phyloP scores from a whole-genome alignment of 1,140 invertebrate genomes.

The Galendromus occidentalis region DNA sequence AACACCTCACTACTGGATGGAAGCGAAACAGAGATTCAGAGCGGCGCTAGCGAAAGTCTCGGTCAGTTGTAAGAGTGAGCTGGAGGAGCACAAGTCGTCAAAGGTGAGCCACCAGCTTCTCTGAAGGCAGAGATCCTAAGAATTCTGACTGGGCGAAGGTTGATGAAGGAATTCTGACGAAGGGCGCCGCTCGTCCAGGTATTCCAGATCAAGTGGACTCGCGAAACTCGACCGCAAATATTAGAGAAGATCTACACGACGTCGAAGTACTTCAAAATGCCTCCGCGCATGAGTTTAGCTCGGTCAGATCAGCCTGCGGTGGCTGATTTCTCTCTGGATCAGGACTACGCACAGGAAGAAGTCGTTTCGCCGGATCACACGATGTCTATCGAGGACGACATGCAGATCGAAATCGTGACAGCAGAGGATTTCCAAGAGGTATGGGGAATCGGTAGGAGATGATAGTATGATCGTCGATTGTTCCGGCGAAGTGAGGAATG shows the following conservation, averaged over 20 bases:
- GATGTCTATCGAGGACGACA: not conserved
- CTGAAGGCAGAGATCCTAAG: too few species aligned
- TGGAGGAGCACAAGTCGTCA: not conserved
- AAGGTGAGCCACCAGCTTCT: not conserved
- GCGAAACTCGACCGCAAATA: not conserved
- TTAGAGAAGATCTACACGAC: not conserved
- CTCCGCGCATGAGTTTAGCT: not conserved
- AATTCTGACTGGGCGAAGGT: too few species aligned
- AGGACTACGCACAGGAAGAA: not conserved
- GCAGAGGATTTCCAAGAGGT: not conserved
- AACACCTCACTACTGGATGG: slow-evolving; percentile 4
- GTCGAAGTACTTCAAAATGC: not conserved
- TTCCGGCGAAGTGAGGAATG: too few species aligned
- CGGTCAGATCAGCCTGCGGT: not conserved
- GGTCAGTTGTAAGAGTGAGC: not conserved
- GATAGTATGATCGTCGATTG: too few species aligned
- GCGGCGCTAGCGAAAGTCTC: not conserved
- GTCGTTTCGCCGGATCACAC: not conserved
- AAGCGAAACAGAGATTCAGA: slow-evolving; percentile 3
- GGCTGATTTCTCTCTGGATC: not conserved
- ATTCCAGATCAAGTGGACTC: slow-evolving; percentile 5
- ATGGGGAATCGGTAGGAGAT: too few species aligned
- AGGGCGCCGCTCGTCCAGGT: not conserved
- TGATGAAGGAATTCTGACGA: too few species aligned
- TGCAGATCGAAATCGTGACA: not conserved